Percentiles rank a stretch among this genome's conserved stretches.
Evolutionary conservation across 2,797 vertebrate species (phyloP).

Genomic region (Scomberomorus guttatus): DNA sequence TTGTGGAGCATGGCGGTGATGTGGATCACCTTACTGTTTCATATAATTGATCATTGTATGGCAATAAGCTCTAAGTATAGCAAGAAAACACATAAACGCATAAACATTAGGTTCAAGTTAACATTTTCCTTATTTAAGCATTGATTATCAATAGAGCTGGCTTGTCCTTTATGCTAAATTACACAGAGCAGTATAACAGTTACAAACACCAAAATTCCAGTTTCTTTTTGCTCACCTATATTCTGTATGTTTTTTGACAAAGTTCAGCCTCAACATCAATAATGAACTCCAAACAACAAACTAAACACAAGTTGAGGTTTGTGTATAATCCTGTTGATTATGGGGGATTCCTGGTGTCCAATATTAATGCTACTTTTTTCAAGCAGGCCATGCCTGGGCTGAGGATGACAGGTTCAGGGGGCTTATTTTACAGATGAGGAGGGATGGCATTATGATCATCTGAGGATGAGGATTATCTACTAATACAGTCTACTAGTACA

Average conservation of each 20-base stretch:
- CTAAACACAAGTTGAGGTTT: neutral
- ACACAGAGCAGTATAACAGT: neutral
- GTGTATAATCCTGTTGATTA: neutral
- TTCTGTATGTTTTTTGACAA: too few relatives aligned
- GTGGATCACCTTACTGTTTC: neutral
- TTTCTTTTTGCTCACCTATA: neutral
- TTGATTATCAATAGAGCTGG: conserved; percentile 15
- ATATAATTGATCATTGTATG: neutral
- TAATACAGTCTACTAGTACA: neutral
- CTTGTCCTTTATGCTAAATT: conserved; percentile 28
- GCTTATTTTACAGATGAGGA: neutral
- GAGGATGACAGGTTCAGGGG: too few relatives aligned
- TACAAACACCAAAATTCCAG: neutral
- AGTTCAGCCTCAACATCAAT: neutral
- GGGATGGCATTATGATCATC: neutral
- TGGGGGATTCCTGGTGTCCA: neutral
- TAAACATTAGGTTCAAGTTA: neutral
- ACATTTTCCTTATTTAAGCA: conserved; percentile 28
- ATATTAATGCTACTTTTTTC: conserved; percentile 10
- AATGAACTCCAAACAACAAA: neutral
- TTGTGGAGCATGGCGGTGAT: neutral
- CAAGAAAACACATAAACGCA: conserved; percentile 10
- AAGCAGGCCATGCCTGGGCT: too few relatives aligned
- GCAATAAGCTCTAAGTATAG: neutral
- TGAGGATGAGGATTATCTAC: too few relatives aligned